Percentiles rank a stretch among this genome's conserved stretches.
These are phyloP conservation scores for Orthonyx spaldingii DNA, from an alignment of 2,113 vertebrate species.

Conservation along the genomic window DNA sequence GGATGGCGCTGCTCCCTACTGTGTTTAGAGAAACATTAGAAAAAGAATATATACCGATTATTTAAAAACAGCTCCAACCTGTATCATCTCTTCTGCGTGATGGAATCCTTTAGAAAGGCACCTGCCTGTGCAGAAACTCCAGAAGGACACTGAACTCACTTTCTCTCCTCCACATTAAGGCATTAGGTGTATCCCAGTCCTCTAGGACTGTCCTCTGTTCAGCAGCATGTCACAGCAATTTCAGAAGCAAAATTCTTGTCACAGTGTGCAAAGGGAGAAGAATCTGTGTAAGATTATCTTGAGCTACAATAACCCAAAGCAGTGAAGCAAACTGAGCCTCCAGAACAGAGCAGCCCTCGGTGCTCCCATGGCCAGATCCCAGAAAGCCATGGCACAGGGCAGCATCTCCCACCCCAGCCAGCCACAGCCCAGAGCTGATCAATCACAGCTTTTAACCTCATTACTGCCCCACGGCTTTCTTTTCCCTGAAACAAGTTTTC, in stretches of 20 bases:
- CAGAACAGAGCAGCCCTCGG: background rate
- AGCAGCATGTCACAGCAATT: background rate
- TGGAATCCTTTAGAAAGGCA: background rate
- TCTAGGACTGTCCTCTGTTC: background rate
- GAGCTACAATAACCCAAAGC: background rate
- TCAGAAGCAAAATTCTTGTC: background rate
- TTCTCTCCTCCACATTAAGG: background rate
- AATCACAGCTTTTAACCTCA: background rate
- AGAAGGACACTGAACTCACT: background rate
- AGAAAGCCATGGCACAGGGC: background rate
- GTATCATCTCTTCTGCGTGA: background rate
- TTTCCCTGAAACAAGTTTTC: background rate
- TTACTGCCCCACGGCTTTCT: background rate
- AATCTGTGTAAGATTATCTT: background rate
- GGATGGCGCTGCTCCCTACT: background rate
- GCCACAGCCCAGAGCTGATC: background rate
- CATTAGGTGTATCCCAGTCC: background rate
- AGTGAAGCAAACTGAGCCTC: background rate
- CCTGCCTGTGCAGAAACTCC: background rate
- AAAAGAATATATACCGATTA: background rate
- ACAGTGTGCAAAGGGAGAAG: background rate
- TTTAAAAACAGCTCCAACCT: background rate
- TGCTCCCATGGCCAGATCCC: background rate
- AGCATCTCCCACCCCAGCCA: background rate
- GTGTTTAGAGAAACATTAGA: background rate